Evolutionary conservation across 2,888 invertebrate species (phyloP).

Genomic region (Dolomedes plantarius): DNA sequence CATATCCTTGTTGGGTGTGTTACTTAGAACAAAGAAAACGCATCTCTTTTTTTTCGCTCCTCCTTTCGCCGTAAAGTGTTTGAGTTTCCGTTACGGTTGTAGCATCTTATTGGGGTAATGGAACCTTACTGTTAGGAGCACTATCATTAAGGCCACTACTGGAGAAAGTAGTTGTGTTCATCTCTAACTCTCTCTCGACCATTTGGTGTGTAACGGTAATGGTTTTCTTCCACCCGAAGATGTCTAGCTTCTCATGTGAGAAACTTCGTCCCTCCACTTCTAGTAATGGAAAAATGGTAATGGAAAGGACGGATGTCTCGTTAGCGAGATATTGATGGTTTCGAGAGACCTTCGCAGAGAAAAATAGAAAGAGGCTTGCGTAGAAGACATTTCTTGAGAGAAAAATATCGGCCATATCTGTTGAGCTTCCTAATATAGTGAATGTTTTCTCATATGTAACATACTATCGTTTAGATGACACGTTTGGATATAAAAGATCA

Average conservation of each 20-base stretch:
- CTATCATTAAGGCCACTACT: background rate
- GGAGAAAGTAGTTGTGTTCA: conserved; percentile 6
- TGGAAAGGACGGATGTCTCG: background rate
- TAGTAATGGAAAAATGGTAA: conserved; percentile 2
- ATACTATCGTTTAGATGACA: too few species aligned
- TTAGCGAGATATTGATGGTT: conserved; percentile 1
- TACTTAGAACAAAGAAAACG: conserved; percentile 60
- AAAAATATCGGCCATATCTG: too few species aligned
- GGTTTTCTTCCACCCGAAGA: background rate
- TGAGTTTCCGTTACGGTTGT: conserved; percentile 56
- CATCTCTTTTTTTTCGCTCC: conserved; percentile 19
- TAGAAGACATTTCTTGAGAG: too few species aligned
- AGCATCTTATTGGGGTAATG: conserved; percentile 49
- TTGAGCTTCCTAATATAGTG: too few species aligned
- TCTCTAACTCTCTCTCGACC: background rate
- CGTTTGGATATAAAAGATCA: too few species aligned
- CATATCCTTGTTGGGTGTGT: conserved; percentile 43
- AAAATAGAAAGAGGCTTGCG: too few species aligned
- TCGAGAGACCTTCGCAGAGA: background rate
- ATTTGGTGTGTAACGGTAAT: conserved; percentile 15
- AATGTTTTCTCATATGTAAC: too few species aligned
- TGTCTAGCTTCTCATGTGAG: background rate
- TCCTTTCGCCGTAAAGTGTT: conserved; percentile 32
- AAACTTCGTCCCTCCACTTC: conserved; percentile 5
- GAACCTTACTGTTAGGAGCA: conserved; percentile 8